Percentiles rank a stretch among this genome's conserved stretches.
Evolutionary conservation across 2,888 invertebrate genomes (phyloP).

Genomic region (Chrysotoxum bicinctum): DNA sequence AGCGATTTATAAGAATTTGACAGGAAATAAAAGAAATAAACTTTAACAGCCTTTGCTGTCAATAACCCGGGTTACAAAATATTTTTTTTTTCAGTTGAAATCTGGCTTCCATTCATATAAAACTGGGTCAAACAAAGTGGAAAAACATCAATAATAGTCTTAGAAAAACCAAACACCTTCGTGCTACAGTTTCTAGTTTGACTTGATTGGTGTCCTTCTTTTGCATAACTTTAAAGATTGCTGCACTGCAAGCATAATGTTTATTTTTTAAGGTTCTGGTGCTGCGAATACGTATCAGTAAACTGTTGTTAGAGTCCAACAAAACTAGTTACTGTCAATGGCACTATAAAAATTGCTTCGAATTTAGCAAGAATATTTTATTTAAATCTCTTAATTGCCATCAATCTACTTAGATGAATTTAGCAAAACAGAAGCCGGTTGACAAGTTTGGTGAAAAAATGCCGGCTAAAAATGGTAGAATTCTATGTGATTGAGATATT

Average conservation of each 20-base stretch:
- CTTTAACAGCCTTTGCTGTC: neutral
- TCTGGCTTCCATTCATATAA: neutral
- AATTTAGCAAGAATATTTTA: slow-evolving; percentile 15
- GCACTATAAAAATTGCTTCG: neutral
- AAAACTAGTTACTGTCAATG: neutral
- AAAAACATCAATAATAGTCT: neutral
- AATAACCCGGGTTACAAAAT: neutral
- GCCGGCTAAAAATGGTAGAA: neutral
- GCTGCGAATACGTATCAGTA: neutral
- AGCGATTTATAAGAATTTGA: too few species aligned
- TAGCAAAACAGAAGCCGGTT: neutral
- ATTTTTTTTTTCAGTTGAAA: too few species aligned
- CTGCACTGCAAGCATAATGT: neutral
- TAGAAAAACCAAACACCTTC: neutral
- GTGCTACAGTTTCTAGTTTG: neutral
- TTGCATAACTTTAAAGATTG: slow-evolving; percentile 8
- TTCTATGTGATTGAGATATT: neutral
- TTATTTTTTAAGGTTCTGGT: neutral
- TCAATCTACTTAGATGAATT: slow-evolving; percentile 4
- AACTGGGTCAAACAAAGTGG: slow-evolving; percentile 30
- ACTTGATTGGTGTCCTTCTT: slow-evolving; percentile 3
- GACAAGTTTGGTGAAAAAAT: slow-evolving; percentile 7
- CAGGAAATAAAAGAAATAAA: slow-evolving; percentile 2
- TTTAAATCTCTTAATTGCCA: slow-evolving; percentile 19
- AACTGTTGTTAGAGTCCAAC: neutral